phyloP scores from a whole-genome alignment of 1,140 invertebrate species.

The Sipha flava region DNA sequence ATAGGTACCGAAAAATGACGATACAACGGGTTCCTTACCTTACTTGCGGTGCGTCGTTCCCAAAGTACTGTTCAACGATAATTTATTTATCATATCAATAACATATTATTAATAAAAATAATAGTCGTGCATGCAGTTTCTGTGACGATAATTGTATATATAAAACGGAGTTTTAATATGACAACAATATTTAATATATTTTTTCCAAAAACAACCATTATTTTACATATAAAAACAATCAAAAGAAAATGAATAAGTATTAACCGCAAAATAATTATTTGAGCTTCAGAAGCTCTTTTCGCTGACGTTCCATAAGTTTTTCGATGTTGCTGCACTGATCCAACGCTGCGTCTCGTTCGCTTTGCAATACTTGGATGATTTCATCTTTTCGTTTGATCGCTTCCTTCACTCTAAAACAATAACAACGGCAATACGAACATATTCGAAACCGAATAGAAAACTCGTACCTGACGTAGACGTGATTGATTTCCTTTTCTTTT shows the following conservation, averaged over 20 bases:
- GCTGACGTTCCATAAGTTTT: conserved; percentile 62
- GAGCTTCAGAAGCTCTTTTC: conserved; percentile 54
- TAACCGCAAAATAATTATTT: neutral
- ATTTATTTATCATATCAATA: no score
- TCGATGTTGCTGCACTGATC: conserved; percentile 65
- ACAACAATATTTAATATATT: neutral
- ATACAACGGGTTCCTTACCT: no score
- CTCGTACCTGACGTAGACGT: neutral
- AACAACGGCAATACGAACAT: conserved; percentile 38
- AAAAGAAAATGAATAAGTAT: neutral
- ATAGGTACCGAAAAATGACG: no score
- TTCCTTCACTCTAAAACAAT: conserved; percentile 57
- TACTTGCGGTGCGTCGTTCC: no score
- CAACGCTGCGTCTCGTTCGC: conserved; percentile 56
- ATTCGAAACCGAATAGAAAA: neutral
- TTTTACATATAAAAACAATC: neutral
- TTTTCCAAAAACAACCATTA: neutral
- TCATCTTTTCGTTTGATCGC: conserved; percentile 68
- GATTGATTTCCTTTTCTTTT: conserved; percentile 27
- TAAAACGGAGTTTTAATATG: no score
- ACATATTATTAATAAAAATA: no score
- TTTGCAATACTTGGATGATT: conserved; percentile 57
- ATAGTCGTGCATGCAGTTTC: no score
- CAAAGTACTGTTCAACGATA: no score
- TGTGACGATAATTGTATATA: no score